Percentiles rank a stretch among this genome's conserved stretches.
These are phyloP conservation scores for Drosophila leontia DNA, from an alignment of 1,140 invertebrate species.

Conservation along the genomic window DNA sequence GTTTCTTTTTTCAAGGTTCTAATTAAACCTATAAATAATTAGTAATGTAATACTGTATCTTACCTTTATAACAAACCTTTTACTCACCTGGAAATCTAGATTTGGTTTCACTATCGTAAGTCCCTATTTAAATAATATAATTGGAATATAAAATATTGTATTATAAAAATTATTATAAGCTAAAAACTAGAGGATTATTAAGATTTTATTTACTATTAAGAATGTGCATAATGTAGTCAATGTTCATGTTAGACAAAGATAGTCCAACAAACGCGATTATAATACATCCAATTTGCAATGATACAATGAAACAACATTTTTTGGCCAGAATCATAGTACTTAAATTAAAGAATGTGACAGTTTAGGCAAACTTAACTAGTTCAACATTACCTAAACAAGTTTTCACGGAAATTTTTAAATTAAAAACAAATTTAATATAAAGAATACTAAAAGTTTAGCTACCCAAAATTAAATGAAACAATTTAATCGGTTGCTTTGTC, in stretches of 20 bases:
- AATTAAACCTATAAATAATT: not conserved
- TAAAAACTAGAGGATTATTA: not conserved
- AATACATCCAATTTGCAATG: conserved; percentile 40
- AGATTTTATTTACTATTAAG: conserved; percentile 23
- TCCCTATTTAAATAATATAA: not conserved
- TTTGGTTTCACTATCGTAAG: not conserved
- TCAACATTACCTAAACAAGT: too few relatives aligned
- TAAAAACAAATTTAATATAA: too few relatives aligned
- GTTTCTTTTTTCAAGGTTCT: not conserved
- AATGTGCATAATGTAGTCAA: conserved; percentile 22
- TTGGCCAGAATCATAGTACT: conserved; percentile 16
- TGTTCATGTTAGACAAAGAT: conserved; percentile 2
- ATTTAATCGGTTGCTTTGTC: not conserved
- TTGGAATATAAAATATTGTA: not conserved
- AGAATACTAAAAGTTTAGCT: not conserved
- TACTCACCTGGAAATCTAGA: conserved; percentile 25
- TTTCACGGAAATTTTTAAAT: not conserved
- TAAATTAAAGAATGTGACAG: conserved; percentile 5
- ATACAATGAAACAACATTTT: conserved; percentile 24
- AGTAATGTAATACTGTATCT: not conserved
- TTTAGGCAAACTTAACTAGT: conserved; percentile 1
- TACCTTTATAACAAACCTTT: too few relatives aligned
- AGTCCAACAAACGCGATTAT: conserved; percentile 8
- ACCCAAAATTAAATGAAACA: not conserved
- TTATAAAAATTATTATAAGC: not conserved